phyloP scores from a whole-genome alignment of 2,113 vertebrate species.

The Campylomormyrus tamandua region DNA sequence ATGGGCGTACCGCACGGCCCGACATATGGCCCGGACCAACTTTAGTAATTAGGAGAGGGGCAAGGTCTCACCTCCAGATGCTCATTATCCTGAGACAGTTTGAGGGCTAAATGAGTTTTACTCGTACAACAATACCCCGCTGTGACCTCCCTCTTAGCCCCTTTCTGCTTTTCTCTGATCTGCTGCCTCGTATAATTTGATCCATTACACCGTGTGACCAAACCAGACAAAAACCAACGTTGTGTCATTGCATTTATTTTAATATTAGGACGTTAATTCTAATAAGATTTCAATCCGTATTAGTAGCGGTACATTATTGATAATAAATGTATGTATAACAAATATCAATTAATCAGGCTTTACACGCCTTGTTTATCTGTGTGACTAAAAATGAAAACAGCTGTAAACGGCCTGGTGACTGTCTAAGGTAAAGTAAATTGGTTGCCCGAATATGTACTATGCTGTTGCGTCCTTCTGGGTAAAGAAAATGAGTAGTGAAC shows the following conservation, averaged over 20 bases:
- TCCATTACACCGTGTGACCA: background rate
- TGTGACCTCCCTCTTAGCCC: background rate
- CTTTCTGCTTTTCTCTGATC: background rate
- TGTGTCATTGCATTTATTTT: background rate
- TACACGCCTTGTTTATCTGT: background rate
- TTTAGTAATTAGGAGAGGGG: slow-evolving; percentile 44
- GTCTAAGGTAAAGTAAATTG: background rate
- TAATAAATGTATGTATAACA: background rate
- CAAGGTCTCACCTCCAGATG: slow-evolving; percentile 28
- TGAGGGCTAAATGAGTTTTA: slow-evolving; percentile 23
- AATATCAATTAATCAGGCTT: background rate
- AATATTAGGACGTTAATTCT: background rate
- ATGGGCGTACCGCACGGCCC: slow-evolving; percentile 45
- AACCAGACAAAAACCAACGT: background rate
- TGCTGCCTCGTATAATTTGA: background rate
- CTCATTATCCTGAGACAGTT: slow-evolving; percentile 8
- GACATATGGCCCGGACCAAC: slow-evolving; percentile 50
- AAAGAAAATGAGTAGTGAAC: background rate
- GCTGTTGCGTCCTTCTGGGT: background rate
- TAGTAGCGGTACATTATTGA: background rate
- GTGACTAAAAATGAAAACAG: background rate
- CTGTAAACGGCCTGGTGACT: background rate
- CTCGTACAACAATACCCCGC: slow-evolving; percentile 15
- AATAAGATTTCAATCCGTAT: background rate
- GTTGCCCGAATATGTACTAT: background rate